Base-by-base conservation (phyloP, 2,797 vertebrate genomes). In the Oceanodroma leucorhoa region DNA sequence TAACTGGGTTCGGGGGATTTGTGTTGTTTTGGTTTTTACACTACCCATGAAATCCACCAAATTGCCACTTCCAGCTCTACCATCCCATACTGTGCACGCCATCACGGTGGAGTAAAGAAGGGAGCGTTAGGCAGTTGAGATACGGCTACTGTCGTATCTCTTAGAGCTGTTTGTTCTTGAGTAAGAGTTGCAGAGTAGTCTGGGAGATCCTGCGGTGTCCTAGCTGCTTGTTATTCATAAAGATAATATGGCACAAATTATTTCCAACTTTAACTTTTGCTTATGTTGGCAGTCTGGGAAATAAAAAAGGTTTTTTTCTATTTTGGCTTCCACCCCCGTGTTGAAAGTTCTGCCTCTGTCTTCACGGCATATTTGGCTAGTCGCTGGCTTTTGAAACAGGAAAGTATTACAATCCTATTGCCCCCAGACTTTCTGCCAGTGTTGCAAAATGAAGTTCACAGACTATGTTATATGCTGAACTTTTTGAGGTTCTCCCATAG, bases 21-120 rank as follows among this genome's bases (percentile, higher is more conserved):
- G 26, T 4, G n/a, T 51, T 50, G 14, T 1, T 76, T 38, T 8
- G 24, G 3, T 30, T 72, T 85, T 72, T 10, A 19, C 6, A 1
- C 3, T 54, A 7, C 3, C 11, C 10, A 2, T 27, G 9, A 60
- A 66, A 82, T 48, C 10, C 10, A 19, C 27, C 41, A n/a, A n/a
- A n/a, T 71, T 41, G 8, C 11, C 7, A 6, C 5, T 43, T 72
- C 20, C 30, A 66, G 10, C 8, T 58, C 17, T 54, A 2, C 51
- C 12, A 11, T 46, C 14, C 10, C 38, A 24, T 19, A 11, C 11
- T 30, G 5, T 38, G 21, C 11, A 29, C 0, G 0, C 23, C 7
- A 5, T 32, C 9, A 17, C 18, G 2, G 14, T 11, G 40, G 23
- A 60, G 8, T 45, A 36, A 62, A 65, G 6, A 18, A n/a, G 16